phyloP scores from a whole-genome alignment of 1,140 invertebrate species.

The Physella acuta region DNA sequence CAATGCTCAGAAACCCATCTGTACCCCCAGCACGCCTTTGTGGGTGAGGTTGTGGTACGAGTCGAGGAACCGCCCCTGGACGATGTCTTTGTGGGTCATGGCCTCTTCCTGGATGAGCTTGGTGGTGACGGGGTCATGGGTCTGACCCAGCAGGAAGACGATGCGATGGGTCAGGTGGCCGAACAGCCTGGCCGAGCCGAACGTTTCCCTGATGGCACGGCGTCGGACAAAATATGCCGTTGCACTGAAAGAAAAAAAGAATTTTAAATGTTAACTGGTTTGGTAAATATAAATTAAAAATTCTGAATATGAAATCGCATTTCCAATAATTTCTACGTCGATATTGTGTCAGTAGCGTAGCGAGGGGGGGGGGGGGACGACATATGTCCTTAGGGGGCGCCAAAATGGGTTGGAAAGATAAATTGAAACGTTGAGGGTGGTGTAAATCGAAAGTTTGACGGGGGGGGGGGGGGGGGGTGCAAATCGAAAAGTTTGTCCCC shows the following conservation, averaged over 20 bases:
- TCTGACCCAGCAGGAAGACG: conserved; percentile 6
- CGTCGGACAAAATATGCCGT: conserved; percentile 5
- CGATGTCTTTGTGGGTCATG: conserved; percentile 41
- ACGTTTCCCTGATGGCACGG: conserved; percentile 9
- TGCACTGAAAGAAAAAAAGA: not conserved
- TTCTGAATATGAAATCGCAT: too few species aligned
- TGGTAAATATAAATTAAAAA: too few species aligned
- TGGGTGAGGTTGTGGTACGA: conserved; percentile 52
- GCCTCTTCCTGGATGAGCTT: conserved; percentile 49
- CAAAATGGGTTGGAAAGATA: too few species aligned
- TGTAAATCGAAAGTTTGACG: too few species aligned
- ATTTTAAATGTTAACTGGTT: too few species aligned
- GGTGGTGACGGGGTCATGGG: not conserved
- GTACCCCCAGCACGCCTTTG: conserved; percentile 75
- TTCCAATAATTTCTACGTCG: too few species aligned
- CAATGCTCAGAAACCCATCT: conserved; percentile 76
- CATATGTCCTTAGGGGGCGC: too few species aligned
- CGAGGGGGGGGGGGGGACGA: too few species aligned
- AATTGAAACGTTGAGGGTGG: too few species aligned
- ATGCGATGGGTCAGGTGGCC: not conserved
- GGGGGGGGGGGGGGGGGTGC: too few species aligned
- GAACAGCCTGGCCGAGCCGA: not conserved
- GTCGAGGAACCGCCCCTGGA: conserved; percentile 53
- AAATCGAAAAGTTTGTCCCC: too few species aligned
- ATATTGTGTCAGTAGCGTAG: too few species aligned